These are phyloP conservation scores for Eufriesea mexicana DNA, from an alignment of 1,140 invertebrate genomes.

Conservation along the genomic window DNA sequence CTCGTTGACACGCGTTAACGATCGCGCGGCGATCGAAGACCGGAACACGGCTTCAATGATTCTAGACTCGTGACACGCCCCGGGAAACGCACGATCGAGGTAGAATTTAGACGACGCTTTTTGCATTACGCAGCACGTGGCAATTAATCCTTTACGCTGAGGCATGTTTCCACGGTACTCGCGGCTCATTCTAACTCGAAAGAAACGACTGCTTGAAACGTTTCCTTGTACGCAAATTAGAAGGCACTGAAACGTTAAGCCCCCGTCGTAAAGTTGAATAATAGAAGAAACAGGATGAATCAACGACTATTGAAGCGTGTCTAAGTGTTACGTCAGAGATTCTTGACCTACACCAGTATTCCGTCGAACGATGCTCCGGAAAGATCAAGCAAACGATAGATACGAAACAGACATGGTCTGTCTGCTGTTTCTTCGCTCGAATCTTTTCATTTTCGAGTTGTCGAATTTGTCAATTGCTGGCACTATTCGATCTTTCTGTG, in stretches of 20 bases:
- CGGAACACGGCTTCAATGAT: slow-evolving; percentile 35
- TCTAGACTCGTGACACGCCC: slow-evolving; percentile 2
- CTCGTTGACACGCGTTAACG: slow-evolving; percentile 47
- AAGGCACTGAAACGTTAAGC: background rate
- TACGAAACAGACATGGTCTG: background rate
- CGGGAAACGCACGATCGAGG: slow-evolving; percentile 16
- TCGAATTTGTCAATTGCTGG: too few species aligned
- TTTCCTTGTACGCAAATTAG: too few species aligned
- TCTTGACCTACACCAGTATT: background rate
- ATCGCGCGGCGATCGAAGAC: slow-evolving; percentile 31
- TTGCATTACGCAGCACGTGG: slow-evolving; percentile 15
- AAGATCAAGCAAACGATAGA: background rate
- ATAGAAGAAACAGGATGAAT: background rate
- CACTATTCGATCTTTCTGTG: background rate
- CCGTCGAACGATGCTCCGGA: background rate
- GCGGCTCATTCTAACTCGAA: background rate
- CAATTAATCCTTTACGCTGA: slow-evolving; percentile 19
- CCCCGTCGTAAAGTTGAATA: background rate
- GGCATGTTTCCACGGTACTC: background rate
- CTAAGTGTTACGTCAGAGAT: background rate
- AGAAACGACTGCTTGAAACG: background rate
- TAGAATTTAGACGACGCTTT: slow-evolving; percentile 21
- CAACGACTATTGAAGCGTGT: background rate
- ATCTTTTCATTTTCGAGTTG: background rate
- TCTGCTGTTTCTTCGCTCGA: background rate